Evolutionary conservation across 2,113 vertebrate genomes (phyloP).

Genomic region (Strix uralensis): DNA sequence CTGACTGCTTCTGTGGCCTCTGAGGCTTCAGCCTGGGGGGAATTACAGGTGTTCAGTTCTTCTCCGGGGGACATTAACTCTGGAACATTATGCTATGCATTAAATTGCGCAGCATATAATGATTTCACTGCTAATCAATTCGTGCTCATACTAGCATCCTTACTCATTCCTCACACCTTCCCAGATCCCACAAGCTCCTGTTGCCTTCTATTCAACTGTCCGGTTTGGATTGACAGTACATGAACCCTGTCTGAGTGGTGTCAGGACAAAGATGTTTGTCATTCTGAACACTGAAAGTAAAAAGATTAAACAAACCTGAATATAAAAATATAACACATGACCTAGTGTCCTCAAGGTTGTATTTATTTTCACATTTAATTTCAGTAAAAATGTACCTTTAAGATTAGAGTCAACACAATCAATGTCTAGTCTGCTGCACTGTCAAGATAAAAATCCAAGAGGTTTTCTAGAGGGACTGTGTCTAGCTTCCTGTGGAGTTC

Average conservation of each 20-base stretch:
- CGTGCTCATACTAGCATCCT: neutral
- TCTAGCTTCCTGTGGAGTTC: neutral
- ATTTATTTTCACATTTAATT: slow-evolving; percentile 21
- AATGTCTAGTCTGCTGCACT: neutral
- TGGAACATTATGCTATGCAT: slow-evolving; percentile 30
- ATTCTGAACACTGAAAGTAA: neutral
- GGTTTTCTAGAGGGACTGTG: neutral
- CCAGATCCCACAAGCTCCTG: neutral
- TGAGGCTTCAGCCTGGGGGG: neutral
- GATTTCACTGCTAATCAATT: slow-evolving; percentile 35
- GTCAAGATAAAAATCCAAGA: slow-evolving; percentile 4
- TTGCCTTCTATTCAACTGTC: neutral
- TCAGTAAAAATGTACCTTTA: neutral
- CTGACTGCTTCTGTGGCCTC: neutral
- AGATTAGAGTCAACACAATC: neutral
- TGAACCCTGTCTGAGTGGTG: neutral
- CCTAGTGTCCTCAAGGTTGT: neutral
- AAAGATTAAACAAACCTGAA: neutral
- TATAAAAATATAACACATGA: neutral
- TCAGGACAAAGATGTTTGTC: neutral
- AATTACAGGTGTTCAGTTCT: slow-evolving; percentile 33
- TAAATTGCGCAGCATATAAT: slow-evolving; percentile 43
- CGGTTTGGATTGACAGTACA: neutral
- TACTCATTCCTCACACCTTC: slow-evolving; percentile 9
- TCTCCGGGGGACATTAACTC: slow-evolving; percentile 52